phyloP scores from a whole-genome alignment of 1,140 invertebrate genomes.

The Chironomus striatipennis region DNA sequence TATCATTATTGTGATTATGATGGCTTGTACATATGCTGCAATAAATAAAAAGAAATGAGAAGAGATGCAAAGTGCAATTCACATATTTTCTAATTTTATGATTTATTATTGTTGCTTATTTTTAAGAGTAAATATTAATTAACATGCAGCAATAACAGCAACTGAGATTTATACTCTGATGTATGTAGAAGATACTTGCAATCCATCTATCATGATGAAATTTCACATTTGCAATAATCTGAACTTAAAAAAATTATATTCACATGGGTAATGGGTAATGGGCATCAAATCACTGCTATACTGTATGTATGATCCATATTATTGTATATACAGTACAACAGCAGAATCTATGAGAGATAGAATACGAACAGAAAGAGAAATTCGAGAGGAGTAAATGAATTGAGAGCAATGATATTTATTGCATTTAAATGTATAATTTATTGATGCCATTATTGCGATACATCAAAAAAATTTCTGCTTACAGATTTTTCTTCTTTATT shows the following conservation, averaged over 20 bases:
- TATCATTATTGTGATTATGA: no score
- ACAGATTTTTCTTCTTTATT: background rate
- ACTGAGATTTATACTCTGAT: background rate
- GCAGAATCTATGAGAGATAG: background rate
- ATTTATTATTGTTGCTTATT: background rate
- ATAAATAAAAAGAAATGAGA: no score
- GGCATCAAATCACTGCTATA: no score
- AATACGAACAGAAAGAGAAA: background rate
- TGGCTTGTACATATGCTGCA: no score
- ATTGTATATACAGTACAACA: no score
- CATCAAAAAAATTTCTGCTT: conserved; percentile 2
- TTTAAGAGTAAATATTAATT: background rate
- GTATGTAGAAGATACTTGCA: background rate
- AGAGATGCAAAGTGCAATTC: no score
- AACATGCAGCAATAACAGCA: background rate
- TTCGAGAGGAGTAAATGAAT: background rate
- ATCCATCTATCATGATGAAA: conserved; percentile 1
- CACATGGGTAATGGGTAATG: no score
- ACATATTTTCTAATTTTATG: background rate
- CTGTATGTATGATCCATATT: no score
- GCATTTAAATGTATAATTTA: conserved; percentile 20
- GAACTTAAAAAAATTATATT: no score
- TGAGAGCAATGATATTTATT: conserved; percentile 13
- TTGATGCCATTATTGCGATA: conserved; percentile 17
- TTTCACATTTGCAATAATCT: background rate